A percentile compares a stretch with the other conserved stretches of the same genome.
These are phyloP conservation scores for Neuroscelio doddi DNA, from an alignment of 2,888 invertebrate species.

Conservation along the genomic window DNA sequence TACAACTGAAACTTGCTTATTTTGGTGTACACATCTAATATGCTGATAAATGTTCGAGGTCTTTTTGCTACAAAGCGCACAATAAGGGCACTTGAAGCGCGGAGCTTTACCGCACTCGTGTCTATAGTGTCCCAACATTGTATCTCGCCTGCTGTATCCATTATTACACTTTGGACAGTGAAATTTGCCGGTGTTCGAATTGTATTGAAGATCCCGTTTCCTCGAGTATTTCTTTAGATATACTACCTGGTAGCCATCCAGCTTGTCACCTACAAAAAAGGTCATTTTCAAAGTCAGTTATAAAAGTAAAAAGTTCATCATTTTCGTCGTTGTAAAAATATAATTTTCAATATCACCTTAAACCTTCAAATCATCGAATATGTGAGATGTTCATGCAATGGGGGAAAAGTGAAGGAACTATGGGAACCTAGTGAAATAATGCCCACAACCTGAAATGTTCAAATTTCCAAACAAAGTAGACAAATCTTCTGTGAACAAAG, in stretches of 20 bases:
- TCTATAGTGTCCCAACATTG: conserved; percentile 69
- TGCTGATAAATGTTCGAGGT: conserved; percentile 68
- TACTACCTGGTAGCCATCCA: conserved; percentile 28
- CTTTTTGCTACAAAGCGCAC: conserved; percentile 59
- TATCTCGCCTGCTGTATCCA: conserved; percentile 67
- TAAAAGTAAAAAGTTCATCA: neutral
- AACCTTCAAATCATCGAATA: neutral
- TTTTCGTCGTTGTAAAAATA: neutral
- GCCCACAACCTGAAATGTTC: neutral
- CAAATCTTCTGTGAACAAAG: no score
- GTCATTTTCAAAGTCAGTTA: conserved; percentile 45
- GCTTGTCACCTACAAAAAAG: conserved; percentile 62
- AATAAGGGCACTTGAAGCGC: conserved; percentile 68
- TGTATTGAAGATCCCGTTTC: conserved; percentile 55
- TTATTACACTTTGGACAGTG: conserved; percentile 70
- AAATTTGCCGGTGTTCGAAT: conserved; percentile 62
- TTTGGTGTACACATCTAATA: conserved; percentile 64
- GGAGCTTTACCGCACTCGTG: conserved; percentile 70
- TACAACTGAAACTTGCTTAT: conserved; percentile 59
- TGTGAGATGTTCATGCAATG: neutral
- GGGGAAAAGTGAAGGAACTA: neutral
- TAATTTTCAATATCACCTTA: neutral
- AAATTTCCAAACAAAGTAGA: no score
- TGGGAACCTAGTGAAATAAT: neutral
- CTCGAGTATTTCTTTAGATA: conserved; percentile 51